phyloP scores from a whole-genome alignment of 2,113 vertebrate genomes.

The Eupsittula cactorum region DNA sequence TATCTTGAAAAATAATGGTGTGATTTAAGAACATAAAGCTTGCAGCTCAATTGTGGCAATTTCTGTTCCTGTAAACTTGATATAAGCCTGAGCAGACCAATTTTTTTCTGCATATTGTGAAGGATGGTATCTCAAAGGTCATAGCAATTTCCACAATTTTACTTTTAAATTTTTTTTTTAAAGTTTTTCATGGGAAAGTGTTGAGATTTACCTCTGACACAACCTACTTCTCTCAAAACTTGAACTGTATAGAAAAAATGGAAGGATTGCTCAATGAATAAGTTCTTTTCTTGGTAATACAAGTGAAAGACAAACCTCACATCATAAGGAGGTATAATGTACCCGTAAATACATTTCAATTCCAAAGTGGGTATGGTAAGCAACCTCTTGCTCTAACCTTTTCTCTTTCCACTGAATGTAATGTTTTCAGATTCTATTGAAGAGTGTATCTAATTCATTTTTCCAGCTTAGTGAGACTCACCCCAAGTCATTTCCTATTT shows the following conservation, averaged over 20 bases:
- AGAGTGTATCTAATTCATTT: slow-evolving; percentile 76
- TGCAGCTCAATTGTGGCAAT: slow-evolving; percentile 49
- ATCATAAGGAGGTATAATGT: not conserved
- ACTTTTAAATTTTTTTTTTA: not conserved
- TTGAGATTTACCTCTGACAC: slow-evolving; percentile 19
- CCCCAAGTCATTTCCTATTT: slow-evolving; percentile 73
- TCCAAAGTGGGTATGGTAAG: slow-evolving; percentile 23
- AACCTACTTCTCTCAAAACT: slow-evolving; percentile 1
- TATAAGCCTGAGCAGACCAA: not conserved
- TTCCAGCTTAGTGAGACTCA: slow-evolving; percentile 67
- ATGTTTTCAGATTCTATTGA: slow-evolving; percentile 64
- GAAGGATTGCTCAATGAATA: not conserved
- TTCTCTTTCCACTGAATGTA: slow-evolving; percentile 47
- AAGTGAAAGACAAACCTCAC: slow-evolving; percentile 3
- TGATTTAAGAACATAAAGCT: slow-evolving; percentile 65
- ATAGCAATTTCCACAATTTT: slow-evolving; percentile 14
- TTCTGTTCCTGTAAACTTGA: slow-evolving; percentile 54
- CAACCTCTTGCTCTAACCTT: slow-evolving; percentile 44
- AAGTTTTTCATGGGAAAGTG: not conserved
- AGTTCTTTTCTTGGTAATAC: not conserved
- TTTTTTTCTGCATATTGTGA: slow-evolving; percentile 21
- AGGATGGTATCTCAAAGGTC: slow-evolving; percentile 27
- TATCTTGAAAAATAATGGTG: slow-evolving; percentile 57
- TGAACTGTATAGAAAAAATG: not conserved
- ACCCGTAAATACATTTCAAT: not conserved